phyloP scores from a whole-genome alignment of 2,888 invertebrate species.

The Limulus polyphemus region DNA sequence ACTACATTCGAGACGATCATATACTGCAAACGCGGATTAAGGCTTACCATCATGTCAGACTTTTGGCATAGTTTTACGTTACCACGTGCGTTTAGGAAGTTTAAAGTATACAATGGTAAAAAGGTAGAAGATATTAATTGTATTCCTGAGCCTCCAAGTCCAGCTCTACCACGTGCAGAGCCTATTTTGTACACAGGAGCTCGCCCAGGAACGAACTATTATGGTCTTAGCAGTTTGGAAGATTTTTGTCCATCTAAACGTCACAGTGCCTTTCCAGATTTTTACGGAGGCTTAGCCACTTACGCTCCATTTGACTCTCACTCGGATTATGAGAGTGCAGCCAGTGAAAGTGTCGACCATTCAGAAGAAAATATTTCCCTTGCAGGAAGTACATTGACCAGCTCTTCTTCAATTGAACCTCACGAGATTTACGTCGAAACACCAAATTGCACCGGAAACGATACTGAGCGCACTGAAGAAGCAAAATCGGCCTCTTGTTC shows the following conservation, averaged over 20 bases:
- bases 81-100: conserved; percentile 18
- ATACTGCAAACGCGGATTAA: too few relatives aligned
- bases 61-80: conserved; percentile 21
- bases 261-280: conserved; percentile 17
- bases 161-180: conserved; percentile 13
- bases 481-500: too few relatives aligned
- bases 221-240: conserved; percentile 19
- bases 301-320: conserved; percentile 10
- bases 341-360: neutral
- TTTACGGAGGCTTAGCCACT: conserved; percentile 23
- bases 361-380: too few relatives aligned
- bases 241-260: conserved; percentile 14
- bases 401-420: too few relatives aligned
- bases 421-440: too few relatives aligned
- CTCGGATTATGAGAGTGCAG: conserved; percentile 16
- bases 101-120: neutral
- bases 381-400: too few relatives aligned
- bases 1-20: too few relatives aligned
- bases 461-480: too few relatives aligned
- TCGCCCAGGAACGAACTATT: conserved; percentile 10
- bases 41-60: conserved; percentile 9
- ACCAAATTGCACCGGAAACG: too few relatives aligned
- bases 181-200: conserved; percentile 11
- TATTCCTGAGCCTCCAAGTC: conserved; percentile 11
- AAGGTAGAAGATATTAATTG: too few relatives aligned